A percentile compares a stretch with the other conserved stretches of the same genome.
phyloP scores from a whole-genome alignment of 2,888 invertebrate species.

The Sarcophaga carnaria region DNA sequence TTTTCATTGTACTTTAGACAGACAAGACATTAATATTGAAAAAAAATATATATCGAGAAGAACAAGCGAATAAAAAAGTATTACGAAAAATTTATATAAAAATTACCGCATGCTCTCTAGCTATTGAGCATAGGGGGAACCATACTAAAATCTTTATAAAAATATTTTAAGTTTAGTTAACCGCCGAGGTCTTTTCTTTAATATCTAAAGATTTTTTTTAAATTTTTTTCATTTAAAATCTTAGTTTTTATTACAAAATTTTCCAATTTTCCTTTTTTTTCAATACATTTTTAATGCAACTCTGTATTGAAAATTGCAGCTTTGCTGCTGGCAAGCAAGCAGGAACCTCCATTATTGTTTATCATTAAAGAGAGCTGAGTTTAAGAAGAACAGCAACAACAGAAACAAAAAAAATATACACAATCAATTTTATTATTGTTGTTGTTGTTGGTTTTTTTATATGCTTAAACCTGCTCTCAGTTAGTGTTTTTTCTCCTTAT shows the following conservation, averaged over 20 bases:
- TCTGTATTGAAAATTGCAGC: neutral
- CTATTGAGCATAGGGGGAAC: neutral
- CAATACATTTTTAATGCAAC: neutral
- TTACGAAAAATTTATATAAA: conserved; percentile 29
- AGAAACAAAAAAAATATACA: neutral
- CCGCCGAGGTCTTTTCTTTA: too few species aligned
- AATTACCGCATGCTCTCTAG: neutral
- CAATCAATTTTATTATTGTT: neutral
- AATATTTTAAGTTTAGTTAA: too few species aligned
- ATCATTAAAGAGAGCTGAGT: neutral
- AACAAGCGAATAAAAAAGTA: conserved; percentile 34
- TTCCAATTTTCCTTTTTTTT: neutral
- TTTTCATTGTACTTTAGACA: conserved; percentile 20
- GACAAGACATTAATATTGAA: conserved; percentile 62
- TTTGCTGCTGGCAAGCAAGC: neutral
- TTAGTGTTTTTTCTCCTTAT: neutral
- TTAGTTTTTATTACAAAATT: neutral
- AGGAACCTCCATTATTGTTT: neutral
- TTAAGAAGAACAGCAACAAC: neutral
- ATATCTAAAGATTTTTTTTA: neutral
- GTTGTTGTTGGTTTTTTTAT: neutral
- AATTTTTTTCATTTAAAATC: too few species aligned
- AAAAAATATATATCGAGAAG: conserved; percentile 27
- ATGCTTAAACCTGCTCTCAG: neutral
- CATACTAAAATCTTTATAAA: neutral